Percentiles rank a stretch among this genome's conserved stretches.
phyloP scores from a whole-genome alignment of 2,797 vertebrate species.

The Etheostoma perlongum region DNA sequence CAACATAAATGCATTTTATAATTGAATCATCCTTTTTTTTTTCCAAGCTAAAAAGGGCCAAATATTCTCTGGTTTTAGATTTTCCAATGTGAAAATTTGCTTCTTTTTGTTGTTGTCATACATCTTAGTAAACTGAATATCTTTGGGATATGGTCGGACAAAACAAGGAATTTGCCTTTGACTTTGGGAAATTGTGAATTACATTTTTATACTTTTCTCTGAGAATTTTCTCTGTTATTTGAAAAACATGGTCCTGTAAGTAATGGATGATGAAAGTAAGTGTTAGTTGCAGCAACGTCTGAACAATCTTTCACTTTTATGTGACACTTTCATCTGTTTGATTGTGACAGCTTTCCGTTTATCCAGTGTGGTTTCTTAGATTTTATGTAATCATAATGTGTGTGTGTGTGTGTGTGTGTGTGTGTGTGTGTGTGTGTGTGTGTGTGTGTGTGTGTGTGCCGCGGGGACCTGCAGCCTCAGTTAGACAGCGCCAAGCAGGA shows the following conservation, averaged over 20 bases:
- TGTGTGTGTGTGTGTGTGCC: slow-evolving; percentile 79
- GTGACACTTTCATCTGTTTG: background rate
- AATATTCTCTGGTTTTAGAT: background rate
- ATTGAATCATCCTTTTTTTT: background rate
- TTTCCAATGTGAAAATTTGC: background rate
- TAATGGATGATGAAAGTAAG: background rate
- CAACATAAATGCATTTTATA: too few relatives aligned
- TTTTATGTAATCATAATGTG: background rate
- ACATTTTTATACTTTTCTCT: background rate
- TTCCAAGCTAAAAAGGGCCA: too few relatives aligned
- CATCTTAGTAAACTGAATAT: background rate
- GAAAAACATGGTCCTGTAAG: background rate
- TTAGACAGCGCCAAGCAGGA: slow-evolving; percentile 95
- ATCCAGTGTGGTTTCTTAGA: background rate
- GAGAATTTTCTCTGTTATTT: background rate
- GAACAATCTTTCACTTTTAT: background rate
- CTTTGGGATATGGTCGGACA: background rate
- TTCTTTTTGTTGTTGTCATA: background rate
- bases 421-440: background rate
- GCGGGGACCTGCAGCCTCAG: slow-evolving; percentile 96
- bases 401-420: background rate
- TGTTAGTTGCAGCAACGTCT: background rate
- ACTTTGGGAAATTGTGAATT: background rate
- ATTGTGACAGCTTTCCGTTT: background rate
- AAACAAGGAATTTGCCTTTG: background rate